Conservation (phyloP, 2,113 vertebrate species). For the Labeo catla region DNA sequence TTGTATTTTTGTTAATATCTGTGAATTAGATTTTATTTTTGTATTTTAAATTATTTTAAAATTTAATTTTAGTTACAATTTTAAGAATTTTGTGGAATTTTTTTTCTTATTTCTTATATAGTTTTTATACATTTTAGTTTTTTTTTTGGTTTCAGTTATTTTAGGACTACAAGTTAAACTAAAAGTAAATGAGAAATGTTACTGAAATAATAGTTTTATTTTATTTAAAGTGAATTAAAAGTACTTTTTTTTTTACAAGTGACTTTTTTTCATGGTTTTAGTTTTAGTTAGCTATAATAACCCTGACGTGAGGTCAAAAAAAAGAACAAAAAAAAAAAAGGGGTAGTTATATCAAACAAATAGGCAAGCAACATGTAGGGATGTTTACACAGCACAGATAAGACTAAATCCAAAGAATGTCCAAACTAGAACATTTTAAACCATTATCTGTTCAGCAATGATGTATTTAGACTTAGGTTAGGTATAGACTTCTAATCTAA, state of each 20-base stretch:
- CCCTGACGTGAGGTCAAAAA: not conserved
- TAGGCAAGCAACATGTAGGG: not conserved
- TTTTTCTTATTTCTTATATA: not conserved
- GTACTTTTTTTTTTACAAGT: too few relatives aligned
- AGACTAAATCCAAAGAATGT: slow-evolving; percentile 11
- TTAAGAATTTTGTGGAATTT: not conserved
- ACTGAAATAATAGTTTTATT: too few relatives aligned
- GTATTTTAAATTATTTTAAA: not conserved
- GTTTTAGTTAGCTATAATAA: not conserved
- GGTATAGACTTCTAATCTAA: not conserved
- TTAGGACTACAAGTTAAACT: not conserved
- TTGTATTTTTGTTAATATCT: not conserved
- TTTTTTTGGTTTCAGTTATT: not conserved
- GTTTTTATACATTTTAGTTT: not conserved
- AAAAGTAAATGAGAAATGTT: not conserved
- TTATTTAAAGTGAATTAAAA: too few relatives aligned
- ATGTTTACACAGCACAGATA: slow-evolving; percentile 35
- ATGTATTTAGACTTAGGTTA: not conserved
- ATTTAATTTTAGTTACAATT: not conserved
- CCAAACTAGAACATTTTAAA: not conserved
- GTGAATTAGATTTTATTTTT: not conserved
- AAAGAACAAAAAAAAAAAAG: too few relatives aligned
- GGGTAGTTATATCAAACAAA: not conserved
- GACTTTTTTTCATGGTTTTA: not conserved
- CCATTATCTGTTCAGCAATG: not conserved